Conservation (phyloP, 2,113 vertebrate species). For the sheep (Ovis aries) region ARS-UI_Ramb_v3.0 NC_056070.1:29079001-29079500, state of each 20-base stretch:
- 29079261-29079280: neutral
- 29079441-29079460: neutral
- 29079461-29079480: neutral
- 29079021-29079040: neutral
- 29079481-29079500: neutral
- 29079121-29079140: neutral
- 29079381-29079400: neutral
- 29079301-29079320: neutral
- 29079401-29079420: neutral
- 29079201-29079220: neutral
- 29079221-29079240: neutral
- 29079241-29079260: neutral
- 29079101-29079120: neutral
- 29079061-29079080: neutral
- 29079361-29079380: neutral
- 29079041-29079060: neutral
- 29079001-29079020: neutral
- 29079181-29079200: neutral
- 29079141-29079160: neutral
- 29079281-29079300: neutral
- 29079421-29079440: neutral
- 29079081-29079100: neutral
- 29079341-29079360: neutral
- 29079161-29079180: neutral
- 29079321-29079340: neutral